Evolutionary conservation across 2,888 invertebrate genomes (phyloP).

Genomic region (Pediacus dermestoides): DNA sequence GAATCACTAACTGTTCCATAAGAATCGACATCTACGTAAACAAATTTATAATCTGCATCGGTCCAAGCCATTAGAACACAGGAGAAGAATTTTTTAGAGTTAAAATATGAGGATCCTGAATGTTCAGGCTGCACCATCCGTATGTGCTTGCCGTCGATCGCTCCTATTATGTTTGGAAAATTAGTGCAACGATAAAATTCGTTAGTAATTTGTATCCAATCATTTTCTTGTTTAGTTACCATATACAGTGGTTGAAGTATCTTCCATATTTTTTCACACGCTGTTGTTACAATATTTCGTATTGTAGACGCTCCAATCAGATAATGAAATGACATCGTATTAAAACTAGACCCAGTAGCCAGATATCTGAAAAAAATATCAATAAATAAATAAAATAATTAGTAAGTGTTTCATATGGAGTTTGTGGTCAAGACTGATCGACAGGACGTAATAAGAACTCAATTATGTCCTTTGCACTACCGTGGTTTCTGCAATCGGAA

Average conservation of each 20-base stretch:
- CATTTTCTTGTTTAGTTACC: constrained; percentile 19
- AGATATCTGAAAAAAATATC: constrained; percentile 31
- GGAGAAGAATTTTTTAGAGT: no score
- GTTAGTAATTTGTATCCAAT: constrained; percentile 33
- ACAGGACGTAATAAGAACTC: no score
- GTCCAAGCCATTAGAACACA: constrained; percentile 23
- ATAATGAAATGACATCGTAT: constrained; percentile 31
- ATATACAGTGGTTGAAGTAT: constrained; percentile 22
- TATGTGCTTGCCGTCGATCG: constrained; percentile 36
- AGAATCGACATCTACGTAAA: constrained; percentile 28
- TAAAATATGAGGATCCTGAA: constrained; percentile 28
- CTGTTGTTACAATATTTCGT: constrained; percentile 30
- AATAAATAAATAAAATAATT: no score
- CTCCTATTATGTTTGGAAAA: constrained; percentile 40
- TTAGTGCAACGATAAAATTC: constrained; percentile 29
- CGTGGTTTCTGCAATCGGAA: constrained; percentile 14
- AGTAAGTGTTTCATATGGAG: no score
- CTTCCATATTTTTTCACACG: constrained; percentile 33
- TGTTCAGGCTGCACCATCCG: constrained; percentile 29
- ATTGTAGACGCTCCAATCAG: constrained; percentile 31
- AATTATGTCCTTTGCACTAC: constrained; percentile 18
- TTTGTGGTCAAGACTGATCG: no score
- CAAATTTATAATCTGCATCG: constrained; percentile 26
- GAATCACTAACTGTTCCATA: constrained; percentile 32
- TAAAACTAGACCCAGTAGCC: constrained; percentile 31